Evolutionary conservation across 2,888 invertebrate genomes (phyloP), one percentile per base, ranked within the genome.

Genomic region (Oligia strigilis): DNA sequence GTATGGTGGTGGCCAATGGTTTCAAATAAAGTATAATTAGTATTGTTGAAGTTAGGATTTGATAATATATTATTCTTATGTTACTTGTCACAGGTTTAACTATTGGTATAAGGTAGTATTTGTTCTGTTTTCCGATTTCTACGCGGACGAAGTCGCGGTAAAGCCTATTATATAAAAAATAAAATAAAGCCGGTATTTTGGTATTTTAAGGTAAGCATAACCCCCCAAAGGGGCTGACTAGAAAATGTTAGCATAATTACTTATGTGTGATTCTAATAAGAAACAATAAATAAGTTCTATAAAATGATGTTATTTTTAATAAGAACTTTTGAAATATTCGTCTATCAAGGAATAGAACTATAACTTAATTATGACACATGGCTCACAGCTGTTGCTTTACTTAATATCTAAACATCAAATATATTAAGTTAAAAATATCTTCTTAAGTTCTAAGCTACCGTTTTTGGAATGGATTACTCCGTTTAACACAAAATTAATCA

Each of bases 401-500:
- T 75, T 79, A 76, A 36, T 52, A 62, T 29, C 49, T 80, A 69
- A 71, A 72, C 40, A 60, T 72, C 13, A 43, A 60, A 60, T 60
- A 60, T 19, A n/a, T 58, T 43, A 72, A n/a, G 58, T n/a, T 60
- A 60, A 40, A 55, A 72, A 17, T 55, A n/a, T 60, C n/a, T 60
- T 60, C 40, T 43, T 72, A 19, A 17, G 11, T n/a, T 58, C 23
- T 58, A 58, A 58, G 11, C 58, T 58, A 58, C 23, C 11, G 23
- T 58, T 58, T 58, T 23, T 9, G 58, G 23, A n/a, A 58, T 58
- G 71, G n/a, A 72, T 55, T 69, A 58, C 58, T 49, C 64, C 55
- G 62, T 75, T 60, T 62, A 43, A 84, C 17, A 85, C 77, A 80
- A 85, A 85, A 86, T 78, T 36, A 85, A 79, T 58, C 60, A 75